These are phyloP conservation scores for Macaca mulatta DNA, from an alignment of 2,113 vertebrate species.

Conservation along the genomic window DNA sequence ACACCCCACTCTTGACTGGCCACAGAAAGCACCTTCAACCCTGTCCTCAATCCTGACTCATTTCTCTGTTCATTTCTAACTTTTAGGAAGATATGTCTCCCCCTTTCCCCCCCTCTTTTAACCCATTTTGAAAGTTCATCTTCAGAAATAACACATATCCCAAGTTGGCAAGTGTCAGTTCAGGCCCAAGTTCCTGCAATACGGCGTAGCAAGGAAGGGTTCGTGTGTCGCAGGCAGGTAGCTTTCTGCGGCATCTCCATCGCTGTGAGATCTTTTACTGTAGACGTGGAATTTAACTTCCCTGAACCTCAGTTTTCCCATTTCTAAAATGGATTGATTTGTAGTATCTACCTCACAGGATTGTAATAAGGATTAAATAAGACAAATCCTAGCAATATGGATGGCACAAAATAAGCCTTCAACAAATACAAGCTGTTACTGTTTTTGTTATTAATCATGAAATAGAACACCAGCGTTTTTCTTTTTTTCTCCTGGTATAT, in stretches of 20 bases:
- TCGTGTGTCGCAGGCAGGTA: fast-evolving
- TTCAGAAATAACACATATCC: background rate
- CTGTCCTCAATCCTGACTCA: background rate
- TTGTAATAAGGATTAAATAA: background rate
- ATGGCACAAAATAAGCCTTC: background rate
- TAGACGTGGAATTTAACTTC: background rate
- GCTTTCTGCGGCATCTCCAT: too few relatives aligned
- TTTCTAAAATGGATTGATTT: background rate
- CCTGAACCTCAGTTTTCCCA: background rate
- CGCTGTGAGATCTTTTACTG: background rate
- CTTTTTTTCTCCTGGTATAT: background rate
- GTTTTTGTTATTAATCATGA: background rate
- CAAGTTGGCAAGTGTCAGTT: background rate
- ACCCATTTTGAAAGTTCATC: background rate
- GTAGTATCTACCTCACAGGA: background rate
- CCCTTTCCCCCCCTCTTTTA: background rate
- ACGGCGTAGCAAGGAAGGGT: fast-evolving
- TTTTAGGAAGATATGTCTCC: background rate
- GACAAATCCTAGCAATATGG: background rate
- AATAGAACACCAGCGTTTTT: background rate
- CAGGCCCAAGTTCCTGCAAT: too few relatives aligned
- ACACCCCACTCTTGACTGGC: fast-evolving
- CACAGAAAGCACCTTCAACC: background rate
- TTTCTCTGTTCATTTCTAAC: background rate
- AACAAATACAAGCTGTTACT: background rate